These are phyloP conservation scores for Rhombomys opimus DNA, from an alignment of 2,113 vertebrate genomes.

Conservation along the genomic window DNA sequence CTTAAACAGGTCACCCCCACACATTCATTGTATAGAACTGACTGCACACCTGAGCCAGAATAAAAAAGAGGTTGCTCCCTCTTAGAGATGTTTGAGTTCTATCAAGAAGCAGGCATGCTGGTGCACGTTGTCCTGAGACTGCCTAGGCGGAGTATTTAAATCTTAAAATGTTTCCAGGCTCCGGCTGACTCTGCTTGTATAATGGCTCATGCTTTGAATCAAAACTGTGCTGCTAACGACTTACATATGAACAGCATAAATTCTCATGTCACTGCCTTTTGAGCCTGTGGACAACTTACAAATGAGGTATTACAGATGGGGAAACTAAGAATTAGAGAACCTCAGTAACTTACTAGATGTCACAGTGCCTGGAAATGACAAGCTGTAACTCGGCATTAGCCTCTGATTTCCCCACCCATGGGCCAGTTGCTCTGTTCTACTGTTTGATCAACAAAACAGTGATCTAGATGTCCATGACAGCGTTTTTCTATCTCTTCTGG, in stretches of 20 bases:
- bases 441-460: background rate
- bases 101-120: background rate
- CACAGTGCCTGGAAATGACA: background rate
- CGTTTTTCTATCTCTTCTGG: background rate
- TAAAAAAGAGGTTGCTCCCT: background rate
- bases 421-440: background rate
- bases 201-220: slow-evolving; percentile 57
- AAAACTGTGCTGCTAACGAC: slow-evolving; percentile 62
- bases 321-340: slow-evolving; percentile 59
- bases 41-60: slow-evolving; percentile 1
- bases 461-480: background rate
- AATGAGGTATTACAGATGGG: slow-evolving; percentile 53
- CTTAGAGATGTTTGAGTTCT: background rate
- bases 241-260: slow-evolving; percentile 59
- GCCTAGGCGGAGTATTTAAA: background rate
- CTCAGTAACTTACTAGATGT: slow-evolving; percentile 47
- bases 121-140: background rate
- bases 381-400: background rate
- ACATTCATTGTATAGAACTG: background rate
- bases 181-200: slow-evolving; percentile 35
- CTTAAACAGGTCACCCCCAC: background rate
- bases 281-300: slow-evolving; percentile 64
- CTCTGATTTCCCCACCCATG: background rate
- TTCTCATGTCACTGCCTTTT: slow-evolving; percentile 41
- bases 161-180: slow-evolving; percentile 64